Evolutionary conservation across 2,113 vertebrate species (phyloP).

Genomic region (Calidris pugnax): DNA sequence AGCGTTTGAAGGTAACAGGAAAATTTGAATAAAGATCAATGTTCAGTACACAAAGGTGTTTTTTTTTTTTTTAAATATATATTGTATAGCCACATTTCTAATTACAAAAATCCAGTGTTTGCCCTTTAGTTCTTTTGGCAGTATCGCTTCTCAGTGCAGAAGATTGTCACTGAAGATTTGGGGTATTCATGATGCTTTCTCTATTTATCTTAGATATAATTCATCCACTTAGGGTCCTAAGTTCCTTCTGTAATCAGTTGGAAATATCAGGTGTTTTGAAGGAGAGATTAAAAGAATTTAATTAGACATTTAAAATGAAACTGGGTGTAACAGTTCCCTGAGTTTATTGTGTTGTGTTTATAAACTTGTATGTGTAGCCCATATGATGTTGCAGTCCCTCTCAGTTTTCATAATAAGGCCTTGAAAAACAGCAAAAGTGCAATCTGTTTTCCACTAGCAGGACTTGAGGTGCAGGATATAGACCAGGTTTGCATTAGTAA

Average conservation of each 20-base stretch:
- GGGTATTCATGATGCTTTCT: not conserved
- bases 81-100: not conserved
- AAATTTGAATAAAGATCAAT: constrained; percentile 42
- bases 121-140: not conserved
- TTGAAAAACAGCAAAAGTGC: not conserved
- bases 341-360: not conserved
- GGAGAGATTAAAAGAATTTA: not conserved
- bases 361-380: not conserved
- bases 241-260: not conserved
- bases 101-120: not conserved
- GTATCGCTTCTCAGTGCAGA: not conserved
- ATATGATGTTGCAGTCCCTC: not conserved
- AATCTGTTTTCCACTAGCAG: not conserved
- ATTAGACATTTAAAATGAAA: not conserved
- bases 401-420: not conserved
- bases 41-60: constrained; percentile 2
- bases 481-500: not conserved
- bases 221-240: not conserved
- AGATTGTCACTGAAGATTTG: not conserved
- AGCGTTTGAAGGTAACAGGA: constrained; percentile 93
- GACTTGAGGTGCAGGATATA: not conserved
- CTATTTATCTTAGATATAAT: not conserved
- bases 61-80: not conserved
- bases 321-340: not conserved
- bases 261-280: not conserved